Base-by-base conservation (phyloP, 2,888 invertebrate species). In the Trissolcus brochymenae region DNA sequence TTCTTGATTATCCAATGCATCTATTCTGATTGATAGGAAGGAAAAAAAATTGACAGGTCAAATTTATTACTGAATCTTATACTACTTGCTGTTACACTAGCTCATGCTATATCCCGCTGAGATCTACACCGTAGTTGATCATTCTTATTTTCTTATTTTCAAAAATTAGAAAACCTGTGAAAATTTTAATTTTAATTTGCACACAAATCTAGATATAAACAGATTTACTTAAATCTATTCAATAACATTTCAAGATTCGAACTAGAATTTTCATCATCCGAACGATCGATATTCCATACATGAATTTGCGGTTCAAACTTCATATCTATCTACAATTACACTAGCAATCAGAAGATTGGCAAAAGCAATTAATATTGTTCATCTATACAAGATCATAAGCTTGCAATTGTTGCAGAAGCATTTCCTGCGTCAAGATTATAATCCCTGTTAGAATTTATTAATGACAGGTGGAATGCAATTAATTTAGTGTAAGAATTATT, bases 291-390 rank as follows among this genome's bases (percentile, higher is more conserved):
- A 77, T 77, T 77, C 72, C 55, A 65, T 67, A 77, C 11, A 14
- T 59, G 49, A 72, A 67, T 72, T 49, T 35, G 55, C 60, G 40
- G 66, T 65, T 73, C 77, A 64, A 72, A 73, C 68, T n/a, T 41
- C 59, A 46, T 16, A 46, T 59, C 56, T 61, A 65, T 77, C 73
- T 68, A 68, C 73, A 77, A 77, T 77, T 73, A 73, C 78, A 73
- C 40, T 77, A 56, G 73, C 70, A 55, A 74, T 68, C 70, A 55
- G 70, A 68, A 70, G 73, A 74, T 74, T 74, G 73, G 65, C 62
- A 61, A 70, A 73, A 78, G 73, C 73, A 73, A 77, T 77, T 77
- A 77, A 77, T 77, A 70, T 65, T 77, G 65, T 70, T 68, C 65
- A 56, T 59, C 65, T 46, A 55, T 65, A 61, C 54, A 57, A 60